Base-by-base conservation (phyloP, 2,888 invertebrate species). In the Drosophila pegasa region DNA sequence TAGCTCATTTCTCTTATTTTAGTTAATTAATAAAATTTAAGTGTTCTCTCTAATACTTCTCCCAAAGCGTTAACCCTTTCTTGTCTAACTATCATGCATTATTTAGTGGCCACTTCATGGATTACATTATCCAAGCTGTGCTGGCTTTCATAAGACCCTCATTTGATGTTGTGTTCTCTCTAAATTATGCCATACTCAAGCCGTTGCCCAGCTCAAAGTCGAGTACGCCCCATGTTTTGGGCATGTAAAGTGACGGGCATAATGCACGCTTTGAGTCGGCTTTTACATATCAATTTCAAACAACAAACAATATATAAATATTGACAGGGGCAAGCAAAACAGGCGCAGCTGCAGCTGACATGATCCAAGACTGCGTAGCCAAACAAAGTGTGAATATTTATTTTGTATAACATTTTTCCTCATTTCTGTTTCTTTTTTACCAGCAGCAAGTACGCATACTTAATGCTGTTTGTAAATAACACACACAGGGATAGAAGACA, bases 221-320 rank as follows among this genome's bases (percentile, higher is more conserved):
- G 48, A 43, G 58, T 37, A 56, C 40, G 45, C 48, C 40, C 50
- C 41, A 18, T 48, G 50, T 56, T 58, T 33, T 18, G 29, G 12
- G 9, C 47, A 14, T 61, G 58, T 52, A 37, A 35, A 12, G 33
- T 16, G 54, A 59, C 33, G 74, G 58, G 63, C 58, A 58, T 74
- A 68, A 74, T 78, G 74, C 60, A 75, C 74, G 64, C 61, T 68
- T 67, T 57, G 52, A 51, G 67, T 60, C 33, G 56, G 75, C 62
- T 63, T 78, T 61, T 74, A 78, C 78, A 78, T 75, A 75, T 75
- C 78, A 75, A 75, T 71, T 68, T 68, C 63, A 61, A 68, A 85
- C 56, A 87, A 82, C 79, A 88, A 87, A 82, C 79, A 88, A 72
- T 67, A 71, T 79, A 82, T 75, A 82, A 86, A 88, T 82, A 88